These are phyloP conservation scores for Holacanthella duospinosa DNA, from an alignment of 2,888 invertebrate genomes.

Conservation along the genomic window DNA sequence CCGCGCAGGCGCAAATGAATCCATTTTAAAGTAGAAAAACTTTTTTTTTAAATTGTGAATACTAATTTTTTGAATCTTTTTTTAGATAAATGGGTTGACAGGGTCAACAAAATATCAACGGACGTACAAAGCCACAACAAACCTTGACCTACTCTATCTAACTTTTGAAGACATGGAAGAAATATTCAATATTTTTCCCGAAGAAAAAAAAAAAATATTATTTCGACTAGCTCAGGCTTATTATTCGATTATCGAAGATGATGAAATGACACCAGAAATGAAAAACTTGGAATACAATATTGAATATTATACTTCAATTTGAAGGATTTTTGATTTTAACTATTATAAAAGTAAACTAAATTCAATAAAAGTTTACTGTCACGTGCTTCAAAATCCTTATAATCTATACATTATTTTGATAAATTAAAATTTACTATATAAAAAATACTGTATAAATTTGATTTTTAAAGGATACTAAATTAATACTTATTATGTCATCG, in stretches of 20 bases:
- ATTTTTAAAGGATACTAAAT: too few relatives aligned
- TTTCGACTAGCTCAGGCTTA: background rate
- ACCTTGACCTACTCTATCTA: constrained; percentile 16
- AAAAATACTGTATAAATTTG: too few relatives aligned
- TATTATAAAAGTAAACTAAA: too few relatives aligned
- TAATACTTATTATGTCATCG: too few relatives aligned
- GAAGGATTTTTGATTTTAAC: too few relatives aligned
- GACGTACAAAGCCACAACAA: constrained; percentile 16
- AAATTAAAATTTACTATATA: too few relatives aligned
- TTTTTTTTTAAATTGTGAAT: background rate
- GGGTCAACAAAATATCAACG: constrained; percentile 3
- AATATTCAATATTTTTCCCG: constrained; percentile 17
- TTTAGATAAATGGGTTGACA: background rate
- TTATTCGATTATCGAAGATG: background rate
- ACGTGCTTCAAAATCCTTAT: too few relatives aligned
- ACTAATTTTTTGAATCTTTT: background rate
- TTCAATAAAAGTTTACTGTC: too few relatives aligned
- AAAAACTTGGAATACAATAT: too few relatives aligned
- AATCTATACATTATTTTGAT: too few relatives aligned
- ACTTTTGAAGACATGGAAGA: constrained; percentile 14
- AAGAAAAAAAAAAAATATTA: constrained; percentile 11
- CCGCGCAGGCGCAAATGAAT: background rate
- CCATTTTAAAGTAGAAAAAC: background rate
- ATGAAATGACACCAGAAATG: background rate
- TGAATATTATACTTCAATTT: too few relatives aligned